Base-by-base conservation (phyloP, 2,797 vertebrate genomes). In the Molossus molossus region DNA sequence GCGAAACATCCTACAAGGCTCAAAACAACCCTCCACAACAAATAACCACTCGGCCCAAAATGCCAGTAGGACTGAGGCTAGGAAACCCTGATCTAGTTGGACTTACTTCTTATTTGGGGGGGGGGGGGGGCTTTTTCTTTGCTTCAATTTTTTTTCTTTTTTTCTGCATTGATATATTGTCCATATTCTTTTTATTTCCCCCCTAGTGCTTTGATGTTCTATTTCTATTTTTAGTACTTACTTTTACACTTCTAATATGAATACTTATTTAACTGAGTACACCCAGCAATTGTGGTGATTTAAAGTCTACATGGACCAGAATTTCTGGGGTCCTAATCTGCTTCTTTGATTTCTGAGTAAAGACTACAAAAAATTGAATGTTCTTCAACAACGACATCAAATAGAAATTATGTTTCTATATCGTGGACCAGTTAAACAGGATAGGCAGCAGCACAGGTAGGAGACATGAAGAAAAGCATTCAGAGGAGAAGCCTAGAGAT, bases 331-430 rank as follows among this genome's bases (percentile, higher is more conserved):
- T 87, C n/a, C 17, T 37, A 81, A 86, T 77, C 50, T 45, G 55
- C 27, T 91, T 58, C 27, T 89, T 79, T 96, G 69, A 79, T 86
- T 89, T 95, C 62, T 91, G 70, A 82, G 91, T 91, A 88, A 82
- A 87, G 45, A 62, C 73, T 91, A 64, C 12, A 50, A 53, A 77
- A 77, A 75, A 67, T 14, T 25, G n/a, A 62, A 92, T 75, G 58
- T 23, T 92, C 23, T 75, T 90, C 17, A 64, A 37, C 84, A 90
- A 64, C 85, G 64, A 15, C 55, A 37, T 75, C 48, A 88, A 93
- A 40, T 88, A 70, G 53, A 83, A 85, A 80, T 80, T 84, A 14
- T n/a, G 29, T 70, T 93, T 91, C 37, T 62, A 6, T 80, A 48
- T 76, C 86, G 21, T 85, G 14, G 37, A 60, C 13, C 11, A 45